phyloP scores from a whole-genome alignment of 23 tunicate species.

The Trididemnum nubilum region DNA sequence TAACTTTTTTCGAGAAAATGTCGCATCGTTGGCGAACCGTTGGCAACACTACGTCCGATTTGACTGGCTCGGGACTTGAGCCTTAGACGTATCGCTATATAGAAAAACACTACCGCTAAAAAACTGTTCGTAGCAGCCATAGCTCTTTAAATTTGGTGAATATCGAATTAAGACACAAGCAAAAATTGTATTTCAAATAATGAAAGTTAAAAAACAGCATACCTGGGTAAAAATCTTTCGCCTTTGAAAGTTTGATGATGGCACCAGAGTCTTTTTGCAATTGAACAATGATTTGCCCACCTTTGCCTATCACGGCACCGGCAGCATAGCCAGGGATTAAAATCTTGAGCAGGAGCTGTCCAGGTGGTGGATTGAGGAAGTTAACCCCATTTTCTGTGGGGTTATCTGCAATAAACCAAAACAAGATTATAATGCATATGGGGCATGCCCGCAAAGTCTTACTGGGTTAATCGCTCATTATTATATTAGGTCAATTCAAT shows the following conservation, averaged over 20 bases:
- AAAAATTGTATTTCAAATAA: background rate
- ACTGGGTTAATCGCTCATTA: too few species aligned
- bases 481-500: too few species aligned
- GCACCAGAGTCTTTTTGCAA: constrained; percentile 92
- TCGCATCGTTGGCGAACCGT: background rate
- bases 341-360: constrained; percentile 83
- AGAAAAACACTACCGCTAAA: background rate
- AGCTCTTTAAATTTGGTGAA: too few species aligned
- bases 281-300: constrained; percentile 92
- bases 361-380: constrained; percentile 77
- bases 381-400: constrained; percentile 40
- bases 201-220: background rate
- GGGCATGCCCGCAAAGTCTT: too few species aligned
- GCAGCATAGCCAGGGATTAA: constrained; percentile 96
- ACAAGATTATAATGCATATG: too few species aligned
- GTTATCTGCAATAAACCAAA: constrained; percentile 13
- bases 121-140: background rate
- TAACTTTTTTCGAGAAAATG: background rate
- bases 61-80: background rate
- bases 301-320: constrained; percentile 95
- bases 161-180: background rate
- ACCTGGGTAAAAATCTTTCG: constrained; percentile 98
- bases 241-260: constrained; percentile 89
- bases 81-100: background rate
- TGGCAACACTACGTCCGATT: background rate